These are phyloP conservation scores for Centropus bengalensis DNA, from an alignment of 2,113 vertebrate species.

Conservation along the genomic window DNA sequence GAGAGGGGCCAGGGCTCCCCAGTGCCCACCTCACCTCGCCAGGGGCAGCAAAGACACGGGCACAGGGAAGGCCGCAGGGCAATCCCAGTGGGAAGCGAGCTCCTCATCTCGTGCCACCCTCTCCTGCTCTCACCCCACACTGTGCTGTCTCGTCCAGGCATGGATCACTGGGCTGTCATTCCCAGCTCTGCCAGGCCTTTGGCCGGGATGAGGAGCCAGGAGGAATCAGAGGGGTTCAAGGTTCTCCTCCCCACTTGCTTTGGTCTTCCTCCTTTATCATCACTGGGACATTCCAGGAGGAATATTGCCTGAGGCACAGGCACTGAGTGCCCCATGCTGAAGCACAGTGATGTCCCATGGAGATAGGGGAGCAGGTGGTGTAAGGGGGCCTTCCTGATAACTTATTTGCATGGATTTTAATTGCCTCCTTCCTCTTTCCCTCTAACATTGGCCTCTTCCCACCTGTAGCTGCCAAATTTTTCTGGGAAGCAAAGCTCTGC, in stretches of 20 bases:
- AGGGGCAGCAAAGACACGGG: not conserved
- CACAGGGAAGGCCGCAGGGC: not conserved
- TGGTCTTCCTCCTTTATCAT: not conserved
- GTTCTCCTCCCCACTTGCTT: not conserved
- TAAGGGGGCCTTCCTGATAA: not conserved
- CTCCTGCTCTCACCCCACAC: not conserved
- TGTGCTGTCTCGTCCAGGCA: rapidly evolving
- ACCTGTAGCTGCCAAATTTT: not conserved
- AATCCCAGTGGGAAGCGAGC: not conserved
- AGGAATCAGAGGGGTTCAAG: not conserved
- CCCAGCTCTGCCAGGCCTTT: not conserved
- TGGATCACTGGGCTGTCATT: not conserved
- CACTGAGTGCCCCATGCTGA: not conserved
- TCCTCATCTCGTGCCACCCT: not conserved
- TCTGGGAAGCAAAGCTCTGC: not conserved
- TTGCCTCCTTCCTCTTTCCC: not conserved
- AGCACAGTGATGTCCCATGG: not conserved
- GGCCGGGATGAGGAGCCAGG: not conserved
- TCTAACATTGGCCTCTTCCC: not conserved
- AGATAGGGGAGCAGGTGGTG: not conserved
- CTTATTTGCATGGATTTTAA: not conserved
- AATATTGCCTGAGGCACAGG: not conserved
- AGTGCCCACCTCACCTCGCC: not conserved
- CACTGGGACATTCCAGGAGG: not conserved
- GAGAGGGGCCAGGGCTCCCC: not conserved